A percentile compares a stretch with the other conserved stretches of the same genome.
Conservation (phyloP, 2,888 invertebrate species). For the Ernsta delagoae region DNA sequence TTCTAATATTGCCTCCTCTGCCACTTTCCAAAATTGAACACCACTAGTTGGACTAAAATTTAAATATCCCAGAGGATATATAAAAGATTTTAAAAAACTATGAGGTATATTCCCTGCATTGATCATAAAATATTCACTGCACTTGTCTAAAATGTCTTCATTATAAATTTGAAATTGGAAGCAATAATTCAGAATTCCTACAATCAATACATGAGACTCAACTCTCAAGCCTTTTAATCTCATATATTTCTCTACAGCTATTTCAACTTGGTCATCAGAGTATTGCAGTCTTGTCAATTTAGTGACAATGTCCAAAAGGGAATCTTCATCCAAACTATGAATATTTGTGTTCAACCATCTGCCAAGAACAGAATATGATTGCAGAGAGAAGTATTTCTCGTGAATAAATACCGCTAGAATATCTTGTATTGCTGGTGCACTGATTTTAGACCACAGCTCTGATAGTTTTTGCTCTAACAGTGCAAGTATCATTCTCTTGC, state of each 20-base stretch:
- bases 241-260: slow-evolving; percentile 86
- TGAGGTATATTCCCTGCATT: slow-evolving; percentile 77
- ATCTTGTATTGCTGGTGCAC: slow-evolving; percentile 72
- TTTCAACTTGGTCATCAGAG: slow-evolving; percentile 83
- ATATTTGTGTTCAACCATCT: slow-evolving; percentile 87
- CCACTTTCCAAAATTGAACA: slow-evolving; percentile 82
- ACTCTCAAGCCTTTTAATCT: slow-evolving; percentile 78
- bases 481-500: slow-evolving; percentile 83
- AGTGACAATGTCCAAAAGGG: slow-evolving; percentile 80
- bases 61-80: slow-evolving; percentile 86
- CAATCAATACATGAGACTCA: slow-evolving; percentile 82
- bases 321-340: slow-evolving; percentile 84
- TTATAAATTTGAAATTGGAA: slow-evolving; percentile 85
- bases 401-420: slow-evolving; percentile 72
- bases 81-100: slow-evolving; percentile 81
- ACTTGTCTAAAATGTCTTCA: slow-evolving; percentile 81
- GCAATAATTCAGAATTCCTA: slow-evolving; percentile 86
- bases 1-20: slow-evolving; percentile 81
- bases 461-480: slow-evolving; percentile 85
- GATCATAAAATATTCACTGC: slow-evolving; percentile 83
- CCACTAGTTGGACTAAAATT: slow-evolving; percentile 81
- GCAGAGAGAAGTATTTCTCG: slow-evolving; percentile 69
- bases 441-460: slow-evolving; percentile 83
- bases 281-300: slow-evolving; percentile 83
- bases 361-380: slow-evolving; percentile 68